Evolutionary conservation across 2,113 vertebrate genomes (phyloP).

Genomic region (Lathamus discolor): DNA sequence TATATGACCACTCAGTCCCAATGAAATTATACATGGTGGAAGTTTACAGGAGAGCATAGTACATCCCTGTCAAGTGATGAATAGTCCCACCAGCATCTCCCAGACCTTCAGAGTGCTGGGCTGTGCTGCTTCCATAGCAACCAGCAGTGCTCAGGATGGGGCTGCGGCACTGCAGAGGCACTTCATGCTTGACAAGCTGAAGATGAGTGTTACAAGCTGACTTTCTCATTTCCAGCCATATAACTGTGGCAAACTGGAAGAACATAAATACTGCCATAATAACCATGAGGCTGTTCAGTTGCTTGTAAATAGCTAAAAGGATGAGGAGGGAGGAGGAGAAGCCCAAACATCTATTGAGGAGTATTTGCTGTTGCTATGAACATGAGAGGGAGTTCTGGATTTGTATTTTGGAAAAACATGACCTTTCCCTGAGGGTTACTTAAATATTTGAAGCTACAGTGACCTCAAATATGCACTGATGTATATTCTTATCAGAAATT

Average conservation of each 20-base stretch:
- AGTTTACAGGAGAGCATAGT: neutral
- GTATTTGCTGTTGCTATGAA: neutral
- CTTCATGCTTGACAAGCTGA: neutral
- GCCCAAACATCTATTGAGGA: neutral
- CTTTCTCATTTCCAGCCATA: neutral
- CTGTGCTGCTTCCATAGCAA: neutral
- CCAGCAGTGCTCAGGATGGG: neutral
- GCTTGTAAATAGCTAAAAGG: neutral
- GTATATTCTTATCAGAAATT: slow-evolving; percentile 23
- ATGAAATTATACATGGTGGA: fast-evolving
- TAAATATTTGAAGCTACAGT: slow-evolving; percentile 50
- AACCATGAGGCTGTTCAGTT: neutral
- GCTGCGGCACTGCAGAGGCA: fast-evolving
- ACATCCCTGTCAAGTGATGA: neutral
- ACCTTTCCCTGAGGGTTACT: slow-evolving; percentile 60
- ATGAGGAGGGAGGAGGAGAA: neutral
- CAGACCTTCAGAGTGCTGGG: neutral
- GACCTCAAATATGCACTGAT: slow-evolving; percentile 17
- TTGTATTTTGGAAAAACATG: slow-evolving; percentile 25
- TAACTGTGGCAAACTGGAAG: neutral
- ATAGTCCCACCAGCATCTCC: neutral
- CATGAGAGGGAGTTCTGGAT: neutral
- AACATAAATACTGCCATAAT: neutral
- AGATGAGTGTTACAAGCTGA: neutral
- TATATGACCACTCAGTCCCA: neutral